These are phyloP conservation scores for Halcyon smyrnensis DNA, from an alignment of 2,797 vertebrate species.

Conservation along the genomic window DNA sequence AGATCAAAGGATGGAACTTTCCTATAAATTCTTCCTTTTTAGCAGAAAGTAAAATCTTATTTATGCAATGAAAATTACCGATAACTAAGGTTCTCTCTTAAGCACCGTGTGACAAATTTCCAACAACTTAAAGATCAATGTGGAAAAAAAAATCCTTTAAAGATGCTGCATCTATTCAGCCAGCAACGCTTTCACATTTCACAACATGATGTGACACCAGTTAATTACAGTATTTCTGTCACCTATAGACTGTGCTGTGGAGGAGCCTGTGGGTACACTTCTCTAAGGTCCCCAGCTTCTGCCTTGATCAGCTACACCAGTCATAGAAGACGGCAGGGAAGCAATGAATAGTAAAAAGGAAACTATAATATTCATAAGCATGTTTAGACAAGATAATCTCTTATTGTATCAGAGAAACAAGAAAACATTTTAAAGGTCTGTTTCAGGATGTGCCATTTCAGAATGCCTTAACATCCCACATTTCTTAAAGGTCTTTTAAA, in stretches of 20 bases:
- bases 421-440: neutral
- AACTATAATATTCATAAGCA: neutral
- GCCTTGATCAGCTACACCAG: neutral
- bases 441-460: neutral
- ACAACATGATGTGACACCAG: neutral
- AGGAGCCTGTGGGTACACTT: neutral
- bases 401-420: neutral
- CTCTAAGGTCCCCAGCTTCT: neutral
- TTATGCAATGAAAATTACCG: neutral
- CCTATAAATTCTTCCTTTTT: neutral
- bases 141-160: neutral
- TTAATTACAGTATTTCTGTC: neutral
- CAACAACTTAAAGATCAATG: neutral
- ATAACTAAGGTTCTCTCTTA: neutral
- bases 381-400: neutral
- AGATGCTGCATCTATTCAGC: neutral
- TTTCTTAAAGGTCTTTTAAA: conserved; percentile 18
- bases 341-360: neutral
- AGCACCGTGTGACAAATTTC: neutral
- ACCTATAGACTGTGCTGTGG: neutral
- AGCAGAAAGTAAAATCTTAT: neutral
- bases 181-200: neutral
- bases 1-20: neutral
- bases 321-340: neutral
- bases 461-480: neutral